Percentiles rank a stretch among this genome's conserved stretches.
These are phyloP conservation scores for Cavia porcellus DNA, from an alignment of 2,113 vertebrate genomes.

Conservation along the genomic window DNA sequence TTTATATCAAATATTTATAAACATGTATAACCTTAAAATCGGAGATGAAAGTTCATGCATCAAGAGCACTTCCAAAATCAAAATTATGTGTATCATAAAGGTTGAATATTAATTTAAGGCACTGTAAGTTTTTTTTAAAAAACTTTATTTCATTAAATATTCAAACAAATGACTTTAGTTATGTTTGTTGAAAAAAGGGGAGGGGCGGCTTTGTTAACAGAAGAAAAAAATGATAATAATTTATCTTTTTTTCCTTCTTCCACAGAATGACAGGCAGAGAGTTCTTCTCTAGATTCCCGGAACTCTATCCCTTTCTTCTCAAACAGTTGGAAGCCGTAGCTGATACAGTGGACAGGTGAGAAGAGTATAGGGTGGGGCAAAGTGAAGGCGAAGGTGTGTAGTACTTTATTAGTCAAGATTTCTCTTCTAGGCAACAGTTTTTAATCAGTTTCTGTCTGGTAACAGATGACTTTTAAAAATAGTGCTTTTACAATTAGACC, in stretches of 20 bases:
- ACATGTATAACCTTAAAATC: conserved; percentile 44
- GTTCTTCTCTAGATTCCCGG: conserved; percentile 97
- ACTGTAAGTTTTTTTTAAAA: not conserved
- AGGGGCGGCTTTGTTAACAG: not conserved
- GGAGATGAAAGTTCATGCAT: not conserved
- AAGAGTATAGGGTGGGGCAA: not conserved
- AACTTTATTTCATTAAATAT: conserved; percentile 50
- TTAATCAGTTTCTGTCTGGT: conserved; percentile 29
- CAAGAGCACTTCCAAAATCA: conserved; percentile 25
- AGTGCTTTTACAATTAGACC: not conserved
- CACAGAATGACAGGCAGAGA: conserved; percentile 97
- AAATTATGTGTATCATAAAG: not conserved
- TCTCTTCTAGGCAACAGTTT: conserved; percentile 17
- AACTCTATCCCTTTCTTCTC: conserved; percentile 96
- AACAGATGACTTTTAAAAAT: not conserved
- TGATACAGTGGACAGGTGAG: conserved; percentile 93
- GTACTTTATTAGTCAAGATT: conserved; percentile 12
- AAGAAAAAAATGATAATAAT: conserved; percentile 35
- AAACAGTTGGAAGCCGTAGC: conserved; percentile 93
- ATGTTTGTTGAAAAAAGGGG: not conserved
- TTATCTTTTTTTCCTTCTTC: conserved; percentile 63
- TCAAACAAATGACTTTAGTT: not conserved
- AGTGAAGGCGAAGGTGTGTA: not conserved
- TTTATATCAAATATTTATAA: conserved; percentile 57
- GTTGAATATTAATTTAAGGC: conserved; percentile 46